Conservation (phyloP, 2,888 invertebrate species). For the Synergus gifuensis region DNA sequence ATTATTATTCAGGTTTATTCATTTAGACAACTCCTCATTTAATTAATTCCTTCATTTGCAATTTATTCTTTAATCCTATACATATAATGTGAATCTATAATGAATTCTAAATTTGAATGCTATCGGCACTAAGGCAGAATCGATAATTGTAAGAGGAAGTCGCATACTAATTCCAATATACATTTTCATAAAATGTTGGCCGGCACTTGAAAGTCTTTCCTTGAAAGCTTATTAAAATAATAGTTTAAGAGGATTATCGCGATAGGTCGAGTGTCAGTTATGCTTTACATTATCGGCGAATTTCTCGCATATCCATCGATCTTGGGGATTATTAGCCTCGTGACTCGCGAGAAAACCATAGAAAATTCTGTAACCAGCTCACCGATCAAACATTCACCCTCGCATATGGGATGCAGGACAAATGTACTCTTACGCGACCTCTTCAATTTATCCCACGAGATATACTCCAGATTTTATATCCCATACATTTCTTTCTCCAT, state of each 20-base stretch:
- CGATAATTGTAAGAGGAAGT: slow-evolving; percentile 5
- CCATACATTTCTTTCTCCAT: not conserved
- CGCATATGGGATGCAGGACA: not conserved
- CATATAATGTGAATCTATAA: not conserved
- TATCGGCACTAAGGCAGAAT: not conserved
- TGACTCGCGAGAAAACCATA: slow-evolving; percentile 42
- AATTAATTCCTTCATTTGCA: not conserved
- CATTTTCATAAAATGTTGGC: slow-evolving; percentile 69
- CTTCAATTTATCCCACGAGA: not conserved
- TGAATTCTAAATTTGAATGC: not conserved
- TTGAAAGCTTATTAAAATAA: slow-evolving; percentile 70
- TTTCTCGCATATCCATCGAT: slow-evolving; percentile 61
- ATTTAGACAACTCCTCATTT: not conserved
- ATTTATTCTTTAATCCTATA: not conserved
- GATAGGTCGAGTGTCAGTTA: slow-evolving; percentile 74
- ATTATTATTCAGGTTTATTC: not conserved
- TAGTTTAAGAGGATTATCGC: slow-evolving; percentile 73
- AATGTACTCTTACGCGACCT: not conserved
- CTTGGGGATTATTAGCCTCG: slow-evolving; percentile 50
- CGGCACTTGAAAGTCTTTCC: slow-evolving; percentile 72
- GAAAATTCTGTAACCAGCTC: slow-evolving; percentile 38
- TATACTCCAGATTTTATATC: not conserved
- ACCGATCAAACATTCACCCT: slow-evolving; percentile 17
- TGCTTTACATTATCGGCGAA: slow-evolving; percentile 65
- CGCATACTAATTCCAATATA: slow-evolving; percentile 46